Conservation (phyloP, 2,113 vertebrate genomes). For the Chrysochloris asiatica region DNA sequence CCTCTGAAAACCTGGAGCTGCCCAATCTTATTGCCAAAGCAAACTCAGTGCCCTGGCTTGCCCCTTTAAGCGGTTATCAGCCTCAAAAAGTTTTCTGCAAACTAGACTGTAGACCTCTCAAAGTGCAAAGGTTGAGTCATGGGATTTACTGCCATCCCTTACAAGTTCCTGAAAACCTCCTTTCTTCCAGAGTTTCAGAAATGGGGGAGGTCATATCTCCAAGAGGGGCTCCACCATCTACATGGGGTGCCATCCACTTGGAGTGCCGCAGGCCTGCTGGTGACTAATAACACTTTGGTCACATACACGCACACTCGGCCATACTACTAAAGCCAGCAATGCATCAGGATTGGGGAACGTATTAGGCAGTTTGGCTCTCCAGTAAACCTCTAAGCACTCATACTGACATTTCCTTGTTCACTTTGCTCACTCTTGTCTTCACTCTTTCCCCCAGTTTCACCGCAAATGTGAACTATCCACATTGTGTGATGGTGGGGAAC, state of each 20-base stretch:
- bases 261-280: background rate
- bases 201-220: background rate
- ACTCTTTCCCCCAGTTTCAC: conserved; percentile 88
- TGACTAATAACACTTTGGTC: background rate
- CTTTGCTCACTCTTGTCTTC: background rate
- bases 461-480: conserved; percentile 94
- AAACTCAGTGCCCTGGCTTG: background rate
- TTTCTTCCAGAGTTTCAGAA: background rate
- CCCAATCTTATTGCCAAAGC: background rate
- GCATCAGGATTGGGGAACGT: background rate
- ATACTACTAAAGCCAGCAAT: background rate
- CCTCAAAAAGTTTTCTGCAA: background rate
- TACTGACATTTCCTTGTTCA: background rate
- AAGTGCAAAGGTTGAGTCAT: background rate
- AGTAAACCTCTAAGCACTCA: background rate
- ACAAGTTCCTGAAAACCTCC: background rate
- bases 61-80: background rate
- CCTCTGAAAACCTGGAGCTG: background rate
- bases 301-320: fast-evolving
- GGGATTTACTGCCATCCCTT: background rate
- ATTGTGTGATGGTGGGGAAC: conserved; percentile 92
- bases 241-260: fast-evolving
- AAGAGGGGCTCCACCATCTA: background rate
- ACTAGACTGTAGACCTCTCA: background rate
- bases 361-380: background rate